Evolutionary conservation across 92 coral and sea anemone species (phyloP), one percentile per base, ranked within the genome.

Genomic region (Phymanthus crucifer): DNA sequence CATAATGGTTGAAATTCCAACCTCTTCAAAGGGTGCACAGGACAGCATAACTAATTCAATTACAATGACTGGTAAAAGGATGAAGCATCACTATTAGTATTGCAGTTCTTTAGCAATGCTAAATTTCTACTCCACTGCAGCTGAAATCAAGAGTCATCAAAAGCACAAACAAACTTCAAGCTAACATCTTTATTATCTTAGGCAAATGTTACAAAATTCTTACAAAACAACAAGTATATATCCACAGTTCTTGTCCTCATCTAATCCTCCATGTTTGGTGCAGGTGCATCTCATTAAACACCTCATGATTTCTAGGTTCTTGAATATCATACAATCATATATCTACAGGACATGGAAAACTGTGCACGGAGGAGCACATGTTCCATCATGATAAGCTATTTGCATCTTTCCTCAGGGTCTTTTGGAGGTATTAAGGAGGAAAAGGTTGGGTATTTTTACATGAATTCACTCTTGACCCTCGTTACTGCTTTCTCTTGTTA

Each of bases 401-500:
- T 13, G 32, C 37, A 23, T 57, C 33, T 32, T 64, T 37, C 38
- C 0, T 35, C 50, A 56, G 47, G 67, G 75, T 24, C 11, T 70
- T 0, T 61, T 23, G 4, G 50, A 56, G n/a, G 71, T 38, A 24
- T 64, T 4, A 54, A 33, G 29, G 45, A 40, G 38, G 45, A 27
- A 76, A 18, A 69, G 35, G 18, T 1, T 29, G 21, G 9, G 27
- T 52, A 19, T 75, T 75, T 74, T 0, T 61, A 32, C 23, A 29
- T 19, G 56, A 40, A 16, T 50, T 70, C 43, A 82, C 73, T 82
- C 86, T 74, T 75, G 69, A 65, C 82, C 81, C 70, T 87, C 64
- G 43, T 65, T 75, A 46, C 90, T 48, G 57, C 80, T 74, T 70
- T 96, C 99, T 77, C 99, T 77, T 19, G 91, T 84, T 6, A 97